Base-by-base conservation (phyloP, 35 echinoderm and acorn worm species). In the Eucidaris tribuloides region DNA sequence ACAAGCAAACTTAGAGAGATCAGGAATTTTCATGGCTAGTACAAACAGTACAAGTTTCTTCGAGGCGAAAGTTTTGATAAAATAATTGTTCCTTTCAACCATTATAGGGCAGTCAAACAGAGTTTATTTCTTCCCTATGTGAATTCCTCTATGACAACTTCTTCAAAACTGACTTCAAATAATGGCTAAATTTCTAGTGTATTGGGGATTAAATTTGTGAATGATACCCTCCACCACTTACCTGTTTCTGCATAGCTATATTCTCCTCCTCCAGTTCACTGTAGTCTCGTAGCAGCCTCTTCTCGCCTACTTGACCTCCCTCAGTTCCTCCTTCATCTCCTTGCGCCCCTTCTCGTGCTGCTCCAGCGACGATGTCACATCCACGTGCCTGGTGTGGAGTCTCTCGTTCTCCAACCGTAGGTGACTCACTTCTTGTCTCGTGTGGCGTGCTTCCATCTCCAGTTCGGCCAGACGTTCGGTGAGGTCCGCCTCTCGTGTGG, bases 181-280 rank as follows among this genome's bases (percentile, higher is more conserved):
- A 23, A 4, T 5, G 57, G 22, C 9, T 18, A 60, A 23, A 15
- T 0, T 60, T 60, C 30, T n/a, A 23, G 22, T 60, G 22, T 29
- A 17, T n/a, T 23, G 57, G 30, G 30, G 30, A 7, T 5, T n/a
- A 60, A 29, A 60, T 15, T 60, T 17, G 6, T n/a, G 14, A 29
- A 23, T 60, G 57, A 60, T 60, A n/a, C 4, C 4, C n/a, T 3
- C 0, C 31, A 18, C 5, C 43, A 83, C 85, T 85, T 45, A 97
- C 94, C 86, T 97, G 94, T 79, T 97, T 97, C 48, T 97, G 94
- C 89, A 97, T 92, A 81, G 79, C 76, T 78, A 92, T 97, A 62
- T 97, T 97, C 65, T 97, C 94, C 54, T 97, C 94, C 55, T 97
- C 94, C 35, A 97, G 86, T 58, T 97, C 94, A 83, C 94, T 97